Base-by-base conservation (phyloP, 2,797 vertebrate species). In the Peromyscus eremicus region DNA sequence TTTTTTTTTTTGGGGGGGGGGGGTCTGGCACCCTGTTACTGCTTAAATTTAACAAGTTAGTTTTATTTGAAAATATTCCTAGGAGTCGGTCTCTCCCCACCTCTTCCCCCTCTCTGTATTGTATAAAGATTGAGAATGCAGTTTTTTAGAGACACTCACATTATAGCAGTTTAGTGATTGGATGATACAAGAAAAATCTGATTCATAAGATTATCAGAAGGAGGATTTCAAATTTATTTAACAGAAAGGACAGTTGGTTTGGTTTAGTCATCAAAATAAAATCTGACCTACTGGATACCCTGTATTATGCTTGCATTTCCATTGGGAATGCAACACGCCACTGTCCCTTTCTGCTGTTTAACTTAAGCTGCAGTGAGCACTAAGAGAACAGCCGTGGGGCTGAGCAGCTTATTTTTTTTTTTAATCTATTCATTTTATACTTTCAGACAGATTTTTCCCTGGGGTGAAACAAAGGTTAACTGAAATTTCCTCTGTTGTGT, bases 401-500 rank as follows among this genome's bases (percentile, higher is more conserved):
- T 98, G 98, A 98, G 98, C 98, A 98, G 98, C 98, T 96, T 96
- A 64, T 94, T 97, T 98, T 98, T 97, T 98, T 79, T 98, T 98
- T 98, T 97, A 98, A 98, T 98, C 98, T 98, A 99, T 99, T 98
- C 98, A 98, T 99, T 98, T 99, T 99, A 98, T 98, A 98, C 98
- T 99, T 98, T 98, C 98, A 99, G 98, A 98, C 98, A 98, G 98
- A 98, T 98, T 99, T 99, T 98, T 98, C 98, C 98, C 98, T 97
- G 98, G 99, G 98, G 99, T 99, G 99, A 99, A 99, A 99, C 98
- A 99, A 99, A 99, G 99, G 98, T 99, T 99, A 99, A 99, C 99
- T 99, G 98, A 99, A 99, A 99, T 99, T 99, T 99, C 98, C 98
- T 99, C 99, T 99, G 98, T 98, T 99, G 98, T 99, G 97, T 99